Percentiles rank a stretch among this genome's conserved stretches.
Conservation (phyloP, 2,888 invertebrate genomes). For the Exocentrus adspersus region DNA sequence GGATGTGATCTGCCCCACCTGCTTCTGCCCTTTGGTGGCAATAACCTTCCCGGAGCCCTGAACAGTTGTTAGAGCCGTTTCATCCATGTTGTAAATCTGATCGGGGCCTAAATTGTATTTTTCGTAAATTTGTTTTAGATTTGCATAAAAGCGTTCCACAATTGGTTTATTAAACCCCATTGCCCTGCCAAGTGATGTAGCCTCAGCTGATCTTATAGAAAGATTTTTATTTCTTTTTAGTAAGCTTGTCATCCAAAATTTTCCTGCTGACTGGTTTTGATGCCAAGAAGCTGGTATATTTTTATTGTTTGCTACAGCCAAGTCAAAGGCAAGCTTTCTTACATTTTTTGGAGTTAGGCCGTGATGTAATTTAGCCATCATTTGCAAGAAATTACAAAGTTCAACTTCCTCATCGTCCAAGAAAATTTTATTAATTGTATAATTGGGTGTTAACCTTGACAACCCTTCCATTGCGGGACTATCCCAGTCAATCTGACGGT, state of each 20-base stretch:
- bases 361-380: neutral
- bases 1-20: too few species aligned
- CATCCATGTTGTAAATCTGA: too few species aligned
- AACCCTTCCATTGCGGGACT: neutral
- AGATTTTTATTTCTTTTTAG: neutral
- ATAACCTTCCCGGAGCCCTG: too few species aligned
- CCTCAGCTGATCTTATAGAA: neutral
- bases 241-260: conserved; percentile 32
- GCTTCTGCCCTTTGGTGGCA: too few species aligned
- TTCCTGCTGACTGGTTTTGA: conserved; percentile 17
- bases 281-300: conserved; percentile 16
- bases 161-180: conserved; percentile 32
- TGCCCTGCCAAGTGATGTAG: neutral
- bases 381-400: neutral
- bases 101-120: too few species aligned
- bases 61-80: too few species aligned
- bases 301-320: conserved; percentile 18
- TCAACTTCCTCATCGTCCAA: neutral
- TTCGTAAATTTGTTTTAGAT: too few species aligned
- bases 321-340: conserved; percentile 15
- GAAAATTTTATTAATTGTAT: neutral
- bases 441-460: neutral
- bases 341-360: neutral
- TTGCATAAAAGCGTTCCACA: too few species aligned
- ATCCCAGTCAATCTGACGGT: neutral